These are phyloP conservation scores for Siniperca scherzeri DNA, from an alignment of 2,797 vertebrate genomes.

Conservation along the genomic window DNA sequence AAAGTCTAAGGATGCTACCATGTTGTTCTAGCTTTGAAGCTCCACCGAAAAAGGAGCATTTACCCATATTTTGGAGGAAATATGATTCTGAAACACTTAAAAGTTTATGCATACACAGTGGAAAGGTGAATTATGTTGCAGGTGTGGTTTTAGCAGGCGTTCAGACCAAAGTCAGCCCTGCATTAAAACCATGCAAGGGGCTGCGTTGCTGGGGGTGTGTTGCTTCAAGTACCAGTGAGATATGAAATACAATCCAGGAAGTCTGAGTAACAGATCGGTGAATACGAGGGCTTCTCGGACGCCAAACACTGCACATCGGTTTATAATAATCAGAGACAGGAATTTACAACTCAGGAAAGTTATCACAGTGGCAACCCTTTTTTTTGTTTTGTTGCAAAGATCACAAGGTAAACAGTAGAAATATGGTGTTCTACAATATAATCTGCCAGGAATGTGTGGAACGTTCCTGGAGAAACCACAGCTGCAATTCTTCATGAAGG, in stretches of 20 bases:
- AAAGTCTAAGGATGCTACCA: not conserved
- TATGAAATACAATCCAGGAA: not conserved
- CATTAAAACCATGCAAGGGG: not conserved
- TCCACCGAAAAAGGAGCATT: not conserved
- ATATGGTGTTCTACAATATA: not conserved
- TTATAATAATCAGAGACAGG: not conserved
- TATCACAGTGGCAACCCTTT: not conserved
- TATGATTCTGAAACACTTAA: not conserved
- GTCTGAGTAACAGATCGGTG: not conserved
- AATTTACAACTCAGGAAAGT: not conserved
- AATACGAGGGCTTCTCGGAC: not conserved
- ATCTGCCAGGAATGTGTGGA: not conserved
- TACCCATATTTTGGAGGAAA: conserved; percentile 1
- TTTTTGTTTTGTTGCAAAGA: not conserved
- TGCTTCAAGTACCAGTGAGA: not conserved
- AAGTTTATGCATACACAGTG: not conserved
- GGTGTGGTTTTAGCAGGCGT: not conserved
- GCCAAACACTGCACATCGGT: not conserved
- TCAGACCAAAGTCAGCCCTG: not conserved
- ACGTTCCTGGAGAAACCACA: not conserved
- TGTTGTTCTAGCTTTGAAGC: not conserved
- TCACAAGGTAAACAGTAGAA: not conserved
- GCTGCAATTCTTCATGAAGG: not conserved
- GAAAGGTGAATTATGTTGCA: not conserved
- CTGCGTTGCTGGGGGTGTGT: not conserved